These are phyloP conservation scores for Oncorhynchus keta DNA, from an alignment of 2,113 vertebrate species.

Conservation along the genomic window DNA sequence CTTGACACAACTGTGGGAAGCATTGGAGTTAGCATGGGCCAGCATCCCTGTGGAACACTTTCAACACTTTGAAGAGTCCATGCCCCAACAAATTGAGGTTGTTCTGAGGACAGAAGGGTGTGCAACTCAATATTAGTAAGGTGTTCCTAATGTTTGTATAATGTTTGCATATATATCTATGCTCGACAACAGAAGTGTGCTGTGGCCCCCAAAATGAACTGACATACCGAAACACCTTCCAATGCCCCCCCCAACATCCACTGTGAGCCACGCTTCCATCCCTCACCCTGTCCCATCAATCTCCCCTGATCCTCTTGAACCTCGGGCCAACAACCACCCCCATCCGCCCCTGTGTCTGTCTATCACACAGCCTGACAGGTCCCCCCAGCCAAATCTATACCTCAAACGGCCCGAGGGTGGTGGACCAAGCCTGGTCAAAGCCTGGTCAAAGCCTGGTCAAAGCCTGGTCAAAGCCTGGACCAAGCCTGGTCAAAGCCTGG, in stretches of 20 bases:
- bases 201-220: slow-evolving; percentile 25
- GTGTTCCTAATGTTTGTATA: no score
- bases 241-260: slow-evolving; percentile 67
- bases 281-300: slow-evolving; percentile 62
- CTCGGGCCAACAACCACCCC: slow-evolving; percentile 47
- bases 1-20: no score
- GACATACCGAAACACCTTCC: slow-evolving; percentile 67
- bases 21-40: no score
- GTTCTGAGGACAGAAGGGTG: no score
- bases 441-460: no score
- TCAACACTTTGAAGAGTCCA: no score
- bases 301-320: slow-evolving; percentile 38
- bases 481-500: slow-evolving; percentile 45
- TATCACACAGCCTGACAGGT: slow-evolving; percentile 70
- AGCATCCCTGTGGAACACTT: no score
- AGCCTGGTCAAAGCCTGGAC: no score
- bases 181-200: slow-evolving; percentile 64
- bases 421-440: slow-evolving; percentile 32
- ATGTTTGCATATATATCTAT: no score
- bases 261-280: slow-evolving; percentile 35
- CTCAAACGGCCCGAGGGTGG: slow-evolving; percentile 68
- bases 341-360: slow-evolving; percentile 45
- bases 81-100: no score
- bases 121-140: no score
- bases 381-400: slow-evolving; percentile 69